Percentiles rank a stretch among this genome's conserved stretches.
phyloP scores from a whole-genome alignment of 2,113 vertebrate species.

The Pholis gunnellus region DNA sequence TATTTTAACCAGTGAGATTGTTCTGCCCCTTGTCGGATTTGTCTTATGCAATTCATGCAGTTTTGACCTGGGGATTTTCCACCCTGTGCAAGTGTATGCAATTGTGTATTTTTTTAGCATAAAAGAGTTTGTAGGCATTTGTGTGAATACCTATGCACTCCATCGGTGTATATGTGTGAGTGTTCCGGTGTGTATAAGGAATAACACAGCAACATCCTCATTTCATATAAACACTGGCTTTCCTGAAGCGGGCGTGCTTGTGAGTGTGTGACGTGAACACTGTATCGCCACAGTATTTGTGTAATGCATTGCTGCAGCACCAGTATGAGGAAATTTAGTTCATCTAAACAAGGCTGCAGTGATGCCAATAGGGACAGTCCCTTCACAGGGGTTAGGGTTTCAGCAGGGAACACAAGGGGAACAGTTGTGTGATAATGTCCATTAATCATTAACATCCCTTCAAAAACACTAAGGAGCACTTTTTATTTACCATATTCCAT shows the following conservation, averaged over 20 bases:
- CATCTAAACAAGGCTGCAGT: conserved; percentile 3
- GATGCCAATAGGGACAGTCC: conserved; percentile 25
- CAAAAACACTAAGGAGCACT: neutral
- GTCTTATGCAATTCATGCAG: neutral
- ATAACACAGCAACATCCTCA: neutral
- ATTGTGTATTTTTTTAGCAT: too few relatives aligned
- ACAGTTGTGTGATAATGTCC: neutral
- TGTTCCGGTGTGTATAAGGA: neutral
- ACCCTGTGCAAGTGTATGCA: neutral
- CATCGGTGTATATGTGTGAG: neutral
- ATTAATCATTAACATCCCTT: conserved; percentile 34
- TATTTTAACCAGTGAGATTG: neutral
- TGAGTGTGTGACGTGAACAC: neutral
- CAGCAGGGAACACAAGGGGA: neutral
- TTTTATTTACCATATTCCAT: neutral
- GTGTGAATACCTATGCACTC: neutral
- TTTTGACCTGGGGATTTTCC: neutral
- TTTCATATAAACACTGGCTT: conserved; percentile 3
- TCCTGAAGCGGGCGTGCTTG: neutral
- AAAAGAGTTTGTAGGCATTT: neutral
- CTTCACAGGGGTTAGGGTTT: conserved; percentile 6
- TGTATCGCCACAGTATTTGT: neutral
- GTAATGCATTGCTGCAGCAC: neutral
- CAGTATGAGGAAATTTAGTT: conserved; percentile 18
- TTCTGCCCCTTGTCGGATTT: neutral